Percentiles rank a stretch among this genome's conserved stretches.
These are phyloP conservation scores for Bombus confusus DNA, from an alignment of 1,140 invertebrate genomes.

Conservation along the genomic window DNA sequence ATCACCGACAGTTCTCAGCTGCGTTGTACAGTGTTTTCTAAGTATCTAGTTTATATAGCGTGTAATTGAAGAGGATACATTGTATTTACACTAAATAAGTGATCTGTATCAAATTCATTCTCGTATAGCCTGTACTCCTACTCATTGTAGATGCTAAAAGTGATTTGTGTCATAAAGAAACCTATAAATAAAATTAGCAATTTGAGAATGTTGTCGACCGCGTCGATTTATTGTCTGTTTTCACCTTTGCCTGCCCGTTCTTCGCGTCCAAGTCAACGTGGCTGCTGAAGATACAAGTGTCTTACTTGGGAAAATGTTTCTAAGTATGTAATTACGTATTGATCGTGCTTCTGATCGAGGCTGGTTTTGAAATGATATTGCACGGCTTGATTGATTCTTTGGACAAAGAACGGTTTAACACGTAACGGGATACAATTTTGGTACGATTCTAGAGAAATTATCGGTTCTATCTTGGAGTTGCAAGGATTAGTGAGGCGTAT, in stretches of 20 bases:
- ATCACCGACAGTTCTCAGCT: slow-evolving; percentile 80
- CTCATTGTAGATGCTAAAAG: slow-evolving; percentile 83
- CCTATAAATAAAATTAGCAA: slow-evolving; percentile 83
- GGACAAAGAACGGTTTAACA: neutral
- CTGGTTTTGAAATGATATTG: neutral
- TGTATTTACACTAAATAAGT: slow-evolving; percentile 82
- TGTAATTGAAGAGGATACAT: slow-evolving; percentile 80
- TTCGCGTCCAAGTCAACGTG: neutral
- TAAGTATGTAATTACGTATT: neutral
- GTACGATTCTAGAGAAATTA: neutral
- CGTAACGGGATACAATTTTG: neutral
- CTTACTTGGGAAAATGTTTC: neutral
- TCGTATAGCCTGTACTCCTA: slow-evolving; percentile 82
- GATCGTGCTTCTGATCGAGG: neutral
- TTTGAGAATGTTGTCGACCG: slow-evolving; percentile 80
- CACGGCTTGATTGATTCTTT: neutral
- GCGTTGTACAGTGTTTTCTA: slow-evolving; percentile 83
- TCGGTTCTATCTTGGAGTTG: neutral
- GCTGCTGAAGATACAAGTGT: neutral
- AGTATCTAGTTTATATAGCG: slow-evolving; percentile 83
- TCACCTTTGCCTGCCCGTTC: neutral
- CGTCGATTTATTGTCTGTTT: slow-evolving; percentile 31
- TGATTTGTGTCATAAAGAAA: slow-evolving; percentile 82
- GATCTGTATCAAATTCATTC: slow-evolving; percentile 83
- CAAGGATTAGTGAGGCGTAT: too few relatives aligned